Evolutionary conservation across 2,888 invertebrate species (phyloP), one percentile per base, ranked within the genome.

Genomic region (Gonocerus acuteangulatus): DNA sequence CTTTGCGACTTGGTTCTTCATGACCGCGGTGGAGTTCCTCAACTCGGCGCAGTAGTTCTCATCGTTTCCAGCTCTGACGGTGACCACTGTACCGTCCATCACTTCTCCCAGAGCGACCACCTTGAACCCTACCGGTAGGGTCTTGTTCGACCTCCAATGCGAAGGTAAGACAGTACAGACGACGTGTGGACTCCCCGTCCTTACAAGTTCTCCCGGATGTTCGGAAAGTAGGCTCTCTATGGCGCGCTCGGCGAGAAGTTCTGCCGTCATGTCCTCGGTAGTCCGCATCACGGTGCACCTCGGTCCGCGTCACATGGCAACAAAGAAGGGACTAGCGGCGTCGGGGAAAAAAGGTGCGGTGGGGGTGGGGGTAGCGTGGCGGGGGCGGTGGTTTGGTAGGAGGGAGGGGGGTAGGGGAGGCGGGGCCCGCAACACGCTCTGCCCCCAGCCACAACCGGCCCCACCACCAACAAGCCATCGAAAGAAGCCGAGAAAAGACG

Each of bases 141-240:
- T 95, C 78, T 97, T 97, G 78, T 97, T 97, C 32, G 87, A 95
- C 66, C 97, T 80, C 96, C 96, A 97, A 74, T 97, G 97, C 0
- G 86, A 85, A 51, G 97, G 96, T 68, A 97, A 77, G 32, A 90
- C 87, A 65, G 95, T 93, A 69, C 72, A 79, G 70, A 95, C 87
- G 74, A 96, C 87, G 78, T 93, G 88, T 1, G 95, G 95, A 72
- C 89, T 85, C n/a, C 95, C 96, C 68, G 97, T 97, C 73, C 93
- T 82, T 63, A 95, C 86, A 68, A 96, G 78, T 76, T 93, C 92
- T 16, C 93, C 94, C 2, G 93, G 92, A 77, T 94, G 93, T 72
- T 94, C 93, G 58, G 90, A 87, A 64, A 94, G 76, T 65, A 91
- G 78, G 52, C 89, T 87, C 73, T 90, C 90, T 65, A 91, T 76